A percentile compares a stretch with the other conserved stretches of the same genome.
Conservation (phyloP, 2,797 vertebrate genomes). For the Clamator glandarius region DNA sequence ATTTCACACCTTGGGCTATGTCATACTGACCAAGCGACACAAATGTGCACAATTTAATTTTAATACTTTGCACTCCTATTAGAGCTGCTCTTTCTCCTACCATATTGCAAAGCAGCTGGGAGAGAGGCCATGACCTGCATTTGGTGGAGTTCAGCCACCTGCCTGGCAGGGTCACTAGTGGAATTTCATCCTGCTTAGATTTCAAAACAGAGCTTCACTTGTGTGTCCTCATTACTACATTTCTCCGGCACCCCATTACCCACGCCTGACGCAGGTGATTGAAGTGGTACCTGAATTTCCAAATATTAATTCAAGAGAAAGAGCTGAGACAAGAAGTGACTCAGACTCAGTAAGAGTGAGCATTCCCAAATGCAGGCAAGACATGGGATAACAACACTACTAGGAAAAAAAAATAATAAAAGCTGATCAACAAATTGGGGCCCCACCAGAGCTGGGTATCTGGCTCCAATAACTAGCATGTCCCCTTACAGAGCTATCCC, state of each 20-base stretch:
- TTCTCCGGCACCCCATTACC: neutral
- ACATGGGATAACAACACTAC: neutral
- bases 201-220: neutral
- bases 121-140: neutral
- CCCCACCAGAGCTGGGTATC: neutral
- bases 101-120: neutral
- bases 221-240: neutral
- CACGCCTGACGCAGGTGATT: neutral
- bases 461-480: neutral
- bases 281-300: neutral
- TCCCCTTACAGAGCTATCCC: neutral
- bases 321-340: neutral
- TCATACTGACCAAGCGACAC: fast-evolving
- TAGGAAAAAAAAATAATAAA: neutral
- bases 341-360: neutral
- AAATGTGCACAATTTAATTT: neutral
- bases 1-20: neutral
- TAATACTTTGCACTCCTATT: neutral
- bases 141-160: neutral
- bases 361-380: neutral
- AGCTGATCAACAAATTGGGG: neutral
- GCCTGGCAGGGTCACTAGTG: neutral
- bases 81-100: neutral
- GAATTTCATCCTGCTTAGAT: neutral
- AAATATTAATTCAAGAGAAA: neutral